Percentiles rank a stretch among this genome's conserved stretches.
Conservation (phyloP, 2,797 vertebrate species). For the Tapirus indicus region DNA sequence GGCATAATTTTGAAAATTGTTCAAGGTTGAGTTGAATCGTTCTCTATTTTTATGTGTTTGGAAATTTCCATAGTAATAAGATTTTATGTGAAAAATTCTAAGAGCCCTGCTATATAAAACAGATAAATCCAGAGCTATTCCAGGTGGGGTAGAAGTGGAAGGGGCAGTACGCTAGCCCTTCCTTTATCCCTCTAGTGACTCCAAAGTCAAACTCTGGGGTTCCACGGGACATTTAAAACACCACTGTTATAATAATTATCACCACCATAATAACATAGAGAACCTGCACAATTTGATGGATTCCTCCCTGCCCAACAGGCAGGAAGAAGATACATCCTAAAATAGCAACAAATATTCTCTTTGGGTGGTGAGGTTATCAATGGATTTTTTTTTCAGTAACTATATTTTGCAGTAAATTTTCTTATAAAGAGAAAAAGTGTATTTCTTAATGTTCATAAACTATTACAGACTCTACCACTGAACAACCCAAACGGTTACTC, state of each 20-base stretch:
- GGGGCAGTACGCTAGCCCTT: background rate
- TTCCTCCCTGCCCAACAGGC: background rate
- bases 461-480: background rate
- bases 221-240: background rate
- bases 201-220: background rate
- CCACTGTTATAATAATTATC: background rate
- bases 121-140: background rate
- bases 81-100: background rate
- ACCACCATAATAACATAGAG: background rate
- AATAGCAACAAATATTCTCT: background rate
- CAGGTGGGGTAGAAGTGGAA: background rate
- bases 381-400: background rate
- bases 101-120: background rate
- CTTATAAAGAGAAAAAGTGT: background rate
- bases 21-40: background rate
- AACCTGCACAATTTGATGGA: background rate
- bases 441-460: conserved; percentile 41
- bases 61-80: conserved; percentile 20
- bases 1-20: background rate
- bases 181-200: background rate
- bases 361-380: background rate
- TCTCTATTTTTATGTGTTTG: background rate
- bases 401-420: background rate
- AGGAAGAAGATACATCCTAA: background rate
- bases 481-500: conserved; percentile 12